phyloP scores from a whole-genome alignment of 2,888 invertebrate genomes.

The Lucinisca nassula region DNA sequence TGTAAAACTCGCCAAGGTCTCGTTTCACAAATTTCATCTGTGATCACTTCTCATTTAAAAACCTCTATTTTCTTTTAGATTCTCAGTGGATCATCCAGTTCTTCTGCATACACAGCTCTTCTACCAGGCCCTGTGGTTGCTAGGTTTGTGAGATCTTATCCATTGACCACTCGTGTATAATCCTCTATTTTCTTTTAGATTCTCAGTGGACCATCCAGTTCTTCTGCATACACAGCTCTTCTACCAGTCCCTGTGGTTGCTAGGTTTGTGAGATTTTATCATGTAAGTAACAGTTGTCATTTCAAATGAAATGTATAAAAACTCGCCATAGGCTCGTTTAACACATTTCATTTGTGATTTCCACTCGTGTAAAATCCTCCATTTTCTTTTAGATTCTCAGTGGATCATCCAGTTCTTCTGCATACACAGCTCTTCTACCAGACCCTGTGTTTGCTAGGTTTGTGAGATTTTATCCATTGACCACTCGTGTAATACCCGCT shows the following conservation, averaged over 20 bases:
- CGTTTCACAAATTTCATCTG: too few species aligned
- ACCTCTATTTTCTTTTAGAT: slow-evolving; percentile 65
- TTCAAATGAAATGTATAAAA: too few species aligned
- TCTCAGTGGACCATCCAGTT: slow-evolving; percentile 54
- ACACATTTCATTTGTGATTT: too few species aligned
- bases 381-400: slow-evolving; percentile 59
- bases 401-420: slow-evolving; percentile 50
- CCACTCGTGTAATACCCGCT: too few species aligned
- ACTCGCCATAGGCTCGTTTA: too few species aligned
- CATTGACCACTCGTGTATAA: too few species aligned
- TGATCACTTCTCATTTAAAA: too few species aligned
- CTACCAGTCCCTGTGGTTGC: slow-evolving; percentile 58
- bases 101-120: slow-evolving; percentile 12
- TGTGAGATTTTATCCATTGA: slow-evolving; percentile 67
- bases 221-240: slow-evolving; percentile 12
- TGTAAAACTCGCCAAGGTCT: too few species aligned
- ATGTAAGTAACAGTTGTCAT: slow-evolving; percentile 61
- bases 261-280: slow-evolving; percentile 69
- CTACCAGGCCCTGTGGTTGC: slow-evolving; percentile 58
- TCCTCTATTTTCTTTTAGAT: slow-evolving; percentile 65
- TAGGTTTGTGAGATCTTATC: slow-evolving; percentile 69
- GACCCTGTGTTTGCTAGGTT: slow-evolving; percentile 62
- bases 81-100: slow-evolving; percentile 54
- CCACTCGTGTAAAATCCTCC: too few species aligned
- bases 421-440: slow-evolving; percentile 34